Conservation (phyloP, 2,113 vertebrate genomes). For the Athene noctua region DNA sequence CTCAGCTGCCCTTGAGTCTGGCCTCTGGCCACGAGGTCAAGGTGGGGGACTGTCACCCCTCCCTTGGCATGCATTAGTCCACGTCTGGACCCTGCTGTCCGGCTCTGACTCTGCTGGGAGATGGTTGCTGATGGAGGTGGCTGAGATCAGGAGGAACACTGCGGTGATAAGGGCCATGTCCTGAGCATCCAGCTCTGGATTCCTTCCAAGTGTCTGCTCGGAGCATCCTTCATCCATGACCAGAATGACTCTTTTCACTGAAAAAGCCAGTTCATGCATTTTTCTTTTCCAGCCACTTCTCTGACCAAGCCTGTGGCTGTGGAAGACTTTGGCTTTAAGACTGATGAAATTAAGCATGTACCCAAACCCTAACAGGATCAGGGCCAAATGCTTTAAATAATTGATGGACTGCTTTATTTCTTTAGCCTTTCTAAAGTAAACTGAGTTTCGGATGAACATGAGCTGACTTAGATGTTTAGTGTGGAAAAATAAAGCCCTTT, state of each 20-base stretch:
- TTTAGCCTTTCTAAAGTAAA: background rate
- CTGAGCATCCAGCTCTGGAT: background rate
- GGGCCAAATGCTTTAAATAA: constrained; percentile 37
- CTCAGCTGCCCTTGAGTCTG: background rate
- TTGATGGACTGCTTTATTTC: constrained; percentile 31
- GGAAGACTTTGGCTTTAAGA: background rate
- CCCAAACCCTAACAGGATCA: background rate
- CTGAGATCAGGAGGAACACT: background rate
- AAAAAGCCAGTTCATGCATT: background rate
- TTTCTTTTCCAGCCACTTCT: background rate
- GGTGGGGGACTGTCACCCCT: background rate
- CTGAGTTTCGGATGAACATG: background rate
- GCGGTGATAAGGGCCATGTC: background rate
- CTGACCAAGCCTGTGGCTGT: background rate
- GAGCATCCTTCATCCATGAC: accelerated
- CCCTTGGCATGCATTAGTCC: background rate
- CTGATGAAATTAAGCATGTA: background rate
- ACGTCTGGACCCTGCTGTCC: background rate
- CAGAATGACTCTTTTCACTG: background rate
- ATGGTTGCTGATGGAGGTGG: background rate
- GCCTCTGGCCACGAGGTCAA: accelerated
- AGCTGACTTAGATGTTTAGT: constrained; percentile 18
- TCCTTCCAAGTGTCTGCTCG: background rate
- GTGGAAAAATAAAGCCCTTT: background rate
- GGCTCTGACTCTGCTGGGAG: background rate